A percentile compares a stretch with the other conserved stretches of the same genome.
These are phyloP conservation scores for Craniophora ligustri DNA, from an alignment of 2,888 invertebrate species.

Conservation along the genomic window DNA sequence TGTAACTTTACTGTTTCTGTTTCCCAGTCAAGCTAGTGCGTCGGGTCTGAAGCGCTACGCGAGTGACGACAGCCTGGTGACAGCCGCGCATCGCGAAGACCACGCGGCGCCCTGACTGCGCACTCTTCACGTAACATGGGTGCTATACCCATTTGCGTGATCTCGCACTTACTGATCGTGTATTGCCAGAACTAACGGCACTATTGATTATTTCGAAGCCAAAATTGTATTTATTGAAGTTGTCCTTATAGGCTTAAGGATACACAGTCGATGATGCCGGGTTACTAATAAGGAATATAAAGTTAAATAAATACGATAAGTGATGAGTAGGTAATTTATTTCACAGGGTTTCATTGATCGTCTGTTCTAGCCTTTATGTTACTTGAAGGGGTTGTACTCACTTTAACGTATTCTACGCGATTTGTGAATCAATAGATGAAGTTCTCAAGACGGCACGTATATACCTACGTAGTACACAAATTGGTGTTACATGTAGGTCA, in stretches of 20 bases:
- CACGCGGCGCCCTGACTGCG: conserved; percentile 72
- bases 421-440: too few relatives aligned
- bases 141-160: conserved; percentile 21
- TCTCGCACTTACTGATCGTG: conserved; percentile 8
- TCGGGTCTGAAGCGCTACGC: conserved; percentile 82
- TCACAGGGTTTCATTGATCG: background rate
- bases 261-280: background rate
- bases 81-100: conserved; percentile 72
- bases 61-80: conserved; percentile 85
- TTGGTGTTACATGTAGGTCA: conserved; percentile 24
- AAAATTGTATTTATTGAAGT: conserved; percentile 32
- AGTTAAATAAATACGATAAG: too few relatives aligned
- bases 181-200: conserved; percentile 14
- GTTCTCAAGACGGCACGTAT: too few relatives aligned
- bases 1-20: background rate
- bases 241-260: conserved; percentile 18
- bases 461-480: conserved; percentile 3
- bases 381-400: too few relatives aligned
- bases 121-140: conserved; percentile 1
- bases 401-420: too few relatives aligned
- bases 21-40: conserved; percentile 77
- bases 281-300: too few relatives aligned
- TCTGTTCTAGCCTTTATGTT: conserved; percentile 11
- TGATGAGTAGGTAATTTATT: background rate
- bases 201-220: conserved; percentile 22